Base-by-base conservation (phyloP, 53 echinoderm and acorn worm genomes). In the Astropecten irregularis region DNA sequence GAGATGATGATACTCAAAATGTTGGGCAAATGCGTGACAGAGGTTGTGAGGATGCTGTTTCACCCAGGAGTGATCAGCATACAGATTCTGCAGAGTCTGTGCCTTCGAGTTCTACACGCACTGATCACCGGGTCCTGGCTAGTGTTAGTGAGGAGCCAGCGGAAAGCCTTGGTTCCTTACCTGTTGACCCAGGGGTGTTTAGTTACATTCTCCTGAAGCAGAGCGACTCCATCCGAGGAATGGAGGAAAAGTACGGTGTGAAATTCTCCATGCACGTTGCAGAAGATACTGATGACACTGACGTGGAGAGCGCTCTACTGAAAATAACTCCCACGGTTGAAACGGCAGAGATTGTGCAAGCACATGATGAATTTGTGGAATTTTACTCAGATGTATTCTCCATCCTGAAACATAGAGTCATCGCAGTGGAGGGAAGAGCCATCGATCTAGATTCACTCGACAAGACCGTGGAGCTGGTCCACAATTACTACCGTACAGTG, bases 161-260 rank as follows among this genome's bases (percentile, higher is more conserved):
- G 27, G 85, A 72, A 60, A 69, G 76, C 30, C 36, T 52, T 16
- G 66, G 66, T 3, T 74, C 82, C 57, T 22, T 88, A 3, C 82
- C 82, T 4, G 82, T 88, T 19, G 88, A 88, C 71, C 60, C 70
- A 0, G 88, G 82, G 16, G 71, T 88, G 10, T 88, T 59, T 31
- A 69, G 59, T 11, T 88, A 59, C 82, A 82, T 88, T 40, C 30
- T 57, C 36, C 61, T 82, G 16, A 88, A 70, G 49, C 49, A 60
- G 47, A 61, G 71, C 21, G 48, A 59, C 32, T 18, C 37, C 37
- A 69, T 88, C 21, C 82, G 70, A 37, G 59, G 51, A 14, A 46
- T 88, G 33, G 88, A 88, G 49, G 82, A 57, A 50, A 62, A n/a
- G 26, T 82, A 22, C 69, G 71, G 82, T 15, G 88, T 88, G 29